phyloP scores from a whole-genome alignment of 2,797 vertebrate genomes.

The Siniperca scherzeri region DNA sequence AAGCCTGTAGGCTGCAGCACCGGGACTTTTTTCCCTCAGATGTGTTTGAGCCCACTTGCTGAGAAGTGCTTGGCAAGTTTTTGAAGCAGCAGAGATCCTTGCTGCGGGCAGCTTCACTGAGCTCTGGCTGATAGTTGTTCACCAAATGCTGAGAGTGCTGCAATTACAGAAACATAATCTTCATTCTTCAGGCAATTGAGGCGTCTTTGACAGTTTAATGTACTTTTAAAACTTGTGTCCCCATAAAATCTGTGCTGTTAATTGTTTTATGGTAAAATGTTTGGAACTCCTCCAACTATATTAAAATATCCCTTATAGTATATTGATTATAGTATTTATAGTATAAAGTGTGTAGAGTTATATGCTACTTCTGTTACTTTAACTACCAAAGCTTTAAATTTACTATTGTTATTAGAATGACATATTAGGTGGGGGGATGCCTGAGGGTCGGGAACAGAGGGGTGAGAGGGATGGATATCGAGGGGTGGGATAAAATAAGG shows the following conservation, averaged over 20 bases:
- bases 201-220: slow-evolving; percentile 39
- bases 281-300: not conserved
- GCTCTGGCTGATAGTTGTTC: slow-evolving; percentile 43
- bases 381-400: not conserved
- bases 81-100: slow-evolving; percentile 60
- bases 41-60: slow-evolving; percentile 60
- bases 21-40: slow-evolving; percentile 48
- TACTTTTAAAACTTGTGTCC: slow-evolving; percentile 21
- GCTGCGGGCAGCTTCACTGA: slow-evolving; percentile 55
- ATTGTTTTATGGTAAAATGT: slow-evolving; percentile 23
- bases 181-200: slow-evolving; percentile 33
- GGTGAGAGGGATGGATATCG: not conserved
- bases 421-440: not conserved
- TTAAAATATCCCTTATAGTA: not conserved
- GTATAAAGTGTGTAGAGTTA: not conserved
- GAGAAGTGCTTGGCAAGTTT: slow-evolving; percentile 66
- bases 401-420: not conserved
- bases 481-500: not conserved
- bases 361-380: not conserved
- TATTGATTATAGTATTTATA: not conserved
- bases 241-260: slow-evolving; percentile 13
- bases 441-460: not conserved
- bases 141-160: slow-evolving; percentile 29
- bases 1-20: slow-evolving; percentile 67
- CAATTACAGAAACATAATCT: slow-evolving; percentile 41